phyloP scores from a whole-genome alignment of 2,797 vertebrate species.

The Podargus strigoides region DNA sequence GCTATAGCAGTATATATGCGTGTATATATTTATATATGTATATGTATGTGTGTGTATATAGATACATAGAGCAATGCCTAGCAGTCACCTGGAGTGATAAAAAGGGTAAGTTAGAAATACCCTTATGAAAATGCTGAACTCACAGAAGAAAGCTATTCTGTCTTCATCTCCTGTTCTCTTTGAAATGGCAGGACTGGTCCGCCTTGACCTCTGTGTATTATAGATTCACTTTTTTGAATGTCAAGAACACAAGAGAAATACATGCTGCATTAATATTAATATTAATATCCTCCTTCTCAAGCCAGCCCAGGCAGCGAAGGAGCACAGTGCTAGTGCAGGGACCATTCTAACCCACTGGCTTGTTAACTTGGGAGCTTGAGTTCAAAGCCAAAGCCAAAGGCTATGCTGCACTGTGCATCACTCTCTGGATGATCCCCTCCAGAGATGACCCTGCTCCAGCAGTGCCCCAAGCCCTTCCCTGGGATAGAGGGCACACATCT shows the following conservation, averaged over 20 bases:
- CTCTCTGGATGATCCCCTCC: not conserved
- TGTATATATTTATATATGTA: not conserved
- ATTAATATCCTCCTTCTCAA: not conserved
- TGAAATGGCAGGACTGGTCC: not conserved
- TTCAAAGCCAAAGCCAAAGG: not conserved
- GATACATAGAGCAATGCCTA: not conserved
- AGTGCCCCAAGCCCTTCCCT: not conserved
- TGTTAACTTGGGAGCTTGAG: not conserved
- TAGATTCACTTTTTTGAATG: not conserved
- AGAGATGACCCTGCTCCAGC: not conserved
- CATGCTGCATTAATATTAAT: slow-evolving; percentile 10
- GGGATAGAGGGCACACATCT: not conserved
- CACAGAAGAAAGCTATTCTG: not conserved
- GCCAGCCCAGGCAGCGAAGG: not conserved
- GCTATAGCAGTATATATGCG: not conserved
- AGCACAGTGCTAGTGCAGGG: not conserved
- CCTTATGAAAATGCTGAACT: not conserved
- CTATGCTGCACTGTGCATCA: rapidly evolving
- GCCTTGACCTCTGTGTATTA: not conserved
- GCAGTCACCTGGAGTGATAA: not conserved
- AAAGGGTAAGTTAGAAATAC: not conserved
- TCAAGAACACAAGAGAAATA: not conserved
- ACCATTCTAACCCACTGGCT: not conserved
- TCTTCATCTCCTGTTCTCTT: not conserved
- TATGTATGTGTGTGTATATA: not conserved